Evolutionary conservation across 2,888 invertebrate species (phyloP), one percentile per base, ranked within the genome.

Genomic region (Cataglyphis albicans): DNA sequence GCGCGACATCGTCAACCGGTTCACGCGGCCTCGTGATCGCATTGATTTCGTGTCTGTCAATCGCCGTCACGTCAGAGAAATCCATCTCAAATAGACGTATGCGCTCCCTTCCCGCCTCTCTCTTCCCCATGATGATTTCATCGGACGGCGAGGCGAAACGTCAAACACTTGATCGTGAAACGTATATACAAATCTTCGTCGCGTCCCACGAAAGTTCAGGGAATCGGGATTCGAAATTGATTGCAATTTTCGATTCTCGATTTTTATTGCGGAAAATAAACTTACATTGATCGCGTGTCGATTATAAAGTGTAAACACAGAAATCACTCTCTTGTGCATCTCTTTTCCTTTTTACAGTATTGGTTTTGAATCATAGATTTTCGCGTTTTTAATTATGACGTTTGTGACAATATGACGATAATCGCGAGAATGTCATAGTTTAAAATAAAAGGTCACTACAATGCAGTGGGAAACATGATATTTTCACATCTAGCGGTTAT

Each of bases 101-200:
- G 32, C 84, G 83, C 72, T 81, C 81, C 72, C 74, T 64, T 7
- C 52, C 7, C n/a, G 48, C n/a, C 7, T 18, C 18, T 4, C 15
- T 18, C 0, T 18, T 6, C n/a, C 52, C n/a, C 52, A 7, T n/a
- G 90, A 92, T 94, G 92, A 92, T 91, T 91, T 92, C 93, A 93
- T 91, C 92, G 88, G 88, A 85, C 85, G 82, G 76, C 85, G 87
- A 86, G 86, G 83, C 87, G 88, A 87, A 52, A 52, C 52, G 52
- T 52, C 52, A 52, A 52, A 52, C 52, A 7, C n/a, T 48, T 18
- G 48, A 0, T 44, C 86, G 32, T 15, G 21, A 57, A 57, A 67
- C 15, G 57, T 70, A 29, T n/a, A 12, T 38, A 0, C 38, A 9
- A 9, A 65, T 55, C 15, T 55, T n/a, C 7, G 21, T 52, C 15